A percentile compares a stretch with the other conserved stretches of the same genome.
Conservation (phyloP, 2,888 invertebrate genomes). For the Harmothoe impar region DNA sequence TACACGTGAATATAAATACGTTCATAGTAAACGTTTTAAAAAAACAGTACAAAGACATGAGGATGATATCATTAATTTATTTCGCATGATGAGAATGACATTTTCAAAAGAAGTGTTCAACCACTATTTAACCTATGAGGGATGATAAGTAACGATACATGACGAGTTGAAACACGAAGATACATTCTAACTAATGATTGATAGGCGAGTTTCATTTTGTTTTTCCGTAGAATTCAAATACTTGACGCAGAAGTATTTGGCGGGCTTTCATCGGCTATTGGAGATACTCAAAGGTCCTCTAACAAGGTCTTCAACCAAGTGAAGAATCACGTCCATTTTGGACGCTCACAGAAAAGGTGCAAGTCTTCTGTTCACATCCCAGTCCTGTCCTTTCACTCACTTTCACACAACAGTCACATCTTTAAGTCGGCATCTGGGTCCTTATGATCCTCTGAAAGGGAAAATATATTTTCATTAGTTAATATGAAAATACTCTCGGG, state of each 20-base stretch:
- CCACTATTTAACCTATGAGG: too few relatives aligned
- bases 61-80: too few relatives aligned
- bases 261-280: neutral
- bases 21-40: too few relatives aligned
- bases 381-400: neutral
- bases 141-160: too few relatives aligned
- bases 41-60: too few relatives aligned
- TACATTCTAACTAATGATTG: neutral
- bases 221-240: neutral
- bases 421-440: neutral
- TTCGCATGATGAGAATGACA: too few relatives aligned
- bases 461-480: too few relatives aligned
- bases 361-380: neutral
- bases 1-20: too few relatives aligned
- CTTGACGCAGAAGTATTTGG: neutral
- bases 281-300: neutral
- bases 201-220: neutral
- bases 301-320: neutral
- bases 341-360: neutral
- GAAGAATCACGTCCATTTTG: neutral
- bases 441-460: conserved; percentile 12
- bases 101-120: too few relatives aligned
- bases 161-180: too few relatives aligned
- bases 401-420: neutral
- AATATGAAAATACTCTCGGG: neutral